Evolutionary conservation across 2,888 invertebrate species (phyloP), one percentile per base, ranked within the genome.

Genomic region (Choreutis nemorana): DNA sequence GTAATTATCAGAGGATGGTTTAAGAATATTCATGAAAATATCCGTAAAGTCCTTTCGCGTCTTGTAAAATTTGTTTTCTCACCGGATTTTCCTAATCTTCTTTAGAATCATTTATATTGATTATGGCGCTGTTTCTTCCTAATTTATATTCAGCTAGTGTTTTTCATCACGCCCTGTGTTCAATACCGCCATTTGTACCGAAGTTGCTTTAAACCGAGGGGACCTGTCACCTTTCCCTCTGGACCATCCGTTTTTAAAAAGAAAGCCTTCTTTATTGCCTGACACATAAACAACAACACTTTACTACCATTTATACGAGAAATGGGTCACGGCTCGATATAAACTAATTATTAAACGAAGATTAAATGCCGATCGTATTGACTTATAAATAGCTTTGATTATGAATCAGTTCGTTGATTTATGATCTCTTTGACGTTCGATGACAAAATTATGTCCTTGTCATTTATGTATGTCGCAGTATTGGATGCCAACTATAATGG

Each of bases 61-160:
- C 57, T 62, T 52, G 65, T 60, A 62, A 73, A 71, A 75, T 73
- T 75, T 68, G 70, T 73, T 75, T 70, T 71, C 63, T 67, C 61
- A 63, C 66, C 59, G 75, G 78, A 75, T 73, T 75, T 68, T 73
- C 77, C 75, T 80, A 79, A 80, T 79, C 77, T 77, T 68, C 71
- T 63, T 68, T 66, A 68, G 70, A 70, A 78, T 80, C 80, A 73
- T 80, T 80, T 80, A 78, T 80, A 79, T 79, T 78, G 80, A 80
- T 80, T 80, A 79, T 79, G 68, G 75, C 67, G 71, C 59, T 62
- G 57, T 65, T 66, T 65, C 60, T 53, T 59, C 73, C 78, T 78
- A 73, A 79, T 79, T 79, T 79, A 79, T 78, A 79, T 79, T 79
- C 79, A 72, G 75, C 66, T 68, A 68, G 79, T 73, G 79, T 79